Conservation (phyloP, 2,113 vertebrate genomes). For the Sigmodon hispidus region DNA sequence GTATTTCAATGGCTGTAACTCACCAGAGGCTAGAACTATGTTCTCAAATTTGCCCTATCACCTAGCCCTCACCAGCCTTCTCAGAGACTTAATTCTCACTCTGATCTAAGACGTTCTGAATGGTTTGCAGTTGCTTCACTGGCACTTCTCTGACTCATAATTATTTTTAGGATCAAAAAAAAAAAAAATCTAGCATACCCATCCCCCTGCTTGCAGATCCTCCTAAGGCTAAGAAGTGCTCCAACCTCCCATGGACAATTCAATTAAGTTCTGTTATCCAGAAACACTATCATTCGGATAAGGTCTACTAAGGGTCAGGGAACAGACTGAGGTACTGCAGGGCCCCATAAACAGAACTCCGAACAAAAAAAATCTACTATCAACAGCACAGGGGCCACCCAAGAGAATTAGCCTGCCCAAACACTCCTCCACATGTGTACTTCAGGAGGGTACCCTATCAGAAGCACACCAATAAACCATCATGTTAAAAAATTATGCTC, state of each 20-base stretch:
- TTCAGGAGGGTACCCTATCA: background rate
- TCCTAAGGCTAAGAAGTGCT: background rate
- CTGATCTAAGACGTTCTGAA: slow-evolving; percentile 70
- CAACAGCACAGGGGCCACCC: background rate
- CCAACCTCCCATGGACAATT: background rate
- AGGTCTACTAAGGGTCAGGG: too few species aligned
- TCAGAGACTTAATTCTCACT: slow-evolving; percentile 33
- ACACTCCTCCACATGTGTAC: background rate
- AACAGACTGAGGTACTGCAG: background rate
- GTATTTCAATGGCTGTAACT: slow-evolving; percentile 31
- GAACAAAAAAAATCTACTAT: slow-evolving; percentile 21
- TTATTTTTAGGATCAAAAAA: slow-evolving; percentile 74
- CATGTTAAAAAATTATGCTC: background rate
- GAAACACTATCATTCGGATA: slow-evolving; percentile 37
- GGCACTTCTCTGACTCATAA: slow-evolving; percentile 70
- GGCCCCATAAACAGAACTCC: slow-evolving; percentile 25
- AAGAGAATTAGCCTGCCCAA: background rate
- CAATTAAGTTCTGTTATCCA: slow-evolving; percentile 36
- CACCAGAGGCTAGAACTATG: slow-evolving; percentile 7
- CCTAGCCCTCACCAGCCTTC: background rate
- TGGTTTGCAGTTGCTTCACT: slow-evolving; percentile 63
- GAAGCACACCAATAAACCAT: slow-evolving; percentile 11
- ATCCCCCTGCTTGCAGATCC: background rate
- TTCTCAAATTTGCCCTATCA: slow-evolving; percentile 29
- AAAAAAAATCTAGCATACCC: background rate